phyloP scores from a whole-genome alignment of 2,888 invertebrate species.

The Tricholauxania praeusta region DNA sequence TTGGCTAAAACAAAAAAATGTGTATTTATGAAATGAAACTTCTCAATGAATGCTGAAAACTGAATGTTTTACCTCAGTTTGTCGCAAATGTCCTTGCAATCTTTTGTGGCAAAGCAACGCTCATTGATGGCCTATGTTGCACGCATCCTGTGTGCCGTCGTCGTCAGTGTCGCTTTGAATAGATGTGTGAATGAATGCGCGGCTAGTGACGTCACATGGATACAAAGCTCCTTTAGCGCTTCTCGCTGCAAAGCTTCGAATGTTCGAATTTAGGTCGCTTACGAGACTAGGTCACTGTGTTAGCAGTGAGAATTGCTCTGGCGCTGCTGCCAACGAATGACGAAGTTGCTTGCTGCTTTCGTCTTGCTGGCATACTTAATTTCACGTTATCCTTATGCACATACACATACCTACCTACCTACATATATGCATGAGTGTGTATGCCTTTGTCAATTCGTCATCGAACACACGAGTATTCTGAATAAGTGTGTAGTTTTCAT shows the following conservation, averaged over 20 bases:
- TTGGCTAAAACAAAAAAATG: conserved; percentile 4
- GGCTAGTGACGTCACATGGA: conserved; percentile 60
- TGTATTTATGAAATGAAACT: neutral
- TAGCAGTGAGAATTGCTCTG: conserved; percentile 53
- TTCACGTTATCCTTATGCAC: neutral
- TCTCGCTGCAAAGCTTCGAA: conserved; percentile 18
- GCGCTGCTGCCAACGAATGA: conserved; percentile 1
- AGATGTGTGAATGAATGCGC: conserved; percentile 66
- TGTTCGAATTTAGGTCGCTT: conserved; percentile 27
- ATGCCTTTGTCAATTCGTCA: conserved; percentile 37
- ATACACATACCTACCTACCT: neutral
- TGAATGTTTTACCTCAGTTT: conserved; percentile 1
- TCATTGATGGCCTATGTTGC: conserved; percentile 13
- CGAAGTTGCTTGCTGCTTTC: conserved; percentile 9
- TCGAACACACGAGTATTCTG: neutral
- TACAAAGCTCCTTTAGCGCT: conserved; percentile 10
- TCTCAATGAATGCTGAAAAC: conserved; percentile 27
- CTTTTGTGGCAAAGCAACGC: neutral
- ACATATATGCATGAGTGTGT: conserved; percentile 10
- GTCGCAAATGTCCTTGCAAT: conserved; percentile 15
- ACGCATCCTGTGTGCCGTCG: conserved; percentile 2
- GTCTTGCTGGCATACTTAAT: neutral
- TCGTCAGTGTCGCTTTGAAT: conserved; percentile 56
- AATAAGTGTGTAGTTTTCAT: conserved; percentile 22
- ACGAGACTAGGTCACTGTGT: conserved; percentile 65